phyloP scores from a whole-genome alignment of 2,888 invertebrate genomes.

The Dynastes tityus region DNA sequence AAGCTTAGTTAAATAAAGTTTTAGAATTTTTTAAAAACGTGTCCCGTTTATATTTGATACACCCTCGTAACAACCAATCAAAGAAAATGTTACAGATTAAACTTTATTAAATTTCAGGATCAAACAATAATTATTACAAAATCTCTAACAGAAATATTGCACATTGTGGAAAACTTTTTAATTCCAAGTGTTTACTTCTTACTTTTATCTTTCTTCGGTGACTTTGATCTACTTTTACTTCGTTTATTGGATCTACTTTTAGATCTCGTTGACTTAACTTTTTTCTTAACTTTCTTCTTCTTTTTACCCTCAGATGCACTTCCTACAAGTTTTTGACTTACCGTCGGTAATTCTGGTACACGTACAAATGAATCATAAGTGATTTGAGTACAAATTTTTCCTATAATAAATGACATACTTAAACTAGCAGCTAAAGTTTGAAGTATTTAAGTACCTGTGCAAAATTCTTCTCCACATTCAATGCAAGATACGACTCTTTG shows the following conservation, averaged over 20 bases:
- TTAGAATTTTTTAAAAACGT: no score
- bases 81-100: no score
- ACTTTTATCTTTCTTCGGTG: conserved; percentile 62
- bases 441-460: conserved; percentile 74
- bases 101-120: no score
- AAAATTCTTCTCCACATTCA: conserved; percentile 91
- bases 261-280: conserved; percentile 64
- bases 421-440: background rate
- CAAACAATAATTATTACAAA: no score
- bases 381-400: conserved; percentile 73
- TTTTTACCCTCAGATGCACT: conserved; percentile 64
- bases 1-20: no score
- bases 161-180: background rate
- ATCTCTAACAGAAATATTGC: no score
- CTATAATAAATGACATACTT: conserved; percentile 60
- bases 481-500: conserved; percentile 82
- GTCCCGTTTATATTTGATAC: no score
- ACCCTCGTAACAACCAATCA: no score
- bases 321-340: conserved; percentile 62
- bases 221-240: conserved; percentile 57
- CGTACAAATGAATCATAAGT: conserved; percentile 75
- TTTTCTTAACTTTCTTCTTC: conserved; percentile 63
- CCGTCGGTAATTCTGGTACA: conserved; percentile 65
- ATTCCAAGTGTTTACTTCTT: conserved; percentile 57
- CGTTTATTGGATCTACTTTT: conserved; percentile 63